Conservation (phyloP, 1,140 invertebrate species). For the Solen grandis region DNA sequence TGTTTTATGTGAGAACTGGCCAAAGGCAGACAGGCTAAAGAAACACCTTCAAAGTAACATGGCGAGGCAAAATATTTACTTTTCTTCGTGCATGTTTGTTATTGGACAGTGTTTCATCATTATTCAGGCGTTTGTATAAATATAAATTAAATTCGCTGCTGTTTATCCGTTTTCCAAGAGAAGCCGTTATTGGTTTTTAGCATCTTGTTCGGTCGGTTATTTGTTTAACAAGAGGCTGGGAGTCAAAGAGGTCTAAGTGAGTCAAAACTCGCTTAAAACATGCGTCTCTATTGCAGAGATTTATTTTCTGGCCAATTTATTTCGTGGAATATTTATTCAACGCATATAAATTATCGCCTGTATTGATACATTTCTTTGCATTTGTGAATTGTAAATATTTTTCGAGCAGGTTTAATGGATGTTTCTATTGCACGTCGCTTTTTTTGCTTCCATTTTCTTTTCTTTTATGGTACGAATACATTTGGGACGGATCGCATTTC, state of each 20-base stretch:
- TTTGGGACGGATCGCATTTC: no score
- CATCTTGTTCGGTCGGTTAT: constrained; percentile 31
- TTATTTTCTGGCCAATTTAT: not conserved
- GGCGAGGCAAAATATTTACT: constrained; percentile 54
- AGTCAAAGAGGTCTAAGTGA: not conserved
- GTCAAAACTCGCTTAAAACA: not conserved
- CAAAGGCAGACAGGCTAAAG: constrained; percentile 21
- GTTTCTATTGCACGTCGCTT: no score
- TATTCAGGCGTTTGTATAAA: constrained; percentile 53
- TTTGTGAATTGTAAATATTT: no score
- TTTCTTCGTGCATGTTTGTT: constrained; percentile 51
- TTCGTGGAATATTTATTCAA: not conserved
- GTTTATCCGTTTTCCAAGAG: constrained; percentile 56
- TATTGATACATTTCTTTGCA: no score
- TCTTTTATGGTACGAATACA: no score
- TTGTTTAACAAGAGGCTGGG: not conserved
- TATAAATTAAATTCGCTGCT: constrained; percentile 55
- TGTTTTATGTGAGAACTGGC: constrained; percentile 54
- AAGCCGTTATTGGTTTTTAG: constrained; percentile 55
- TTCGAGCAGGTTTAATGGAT: no score
- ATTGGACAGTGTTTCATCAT: constrained; percentile 54
- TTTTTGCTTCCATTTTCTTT: no score
- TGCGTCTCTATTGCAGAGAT: not conserved
- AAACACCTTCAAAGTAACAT: constrained; percentile 49
- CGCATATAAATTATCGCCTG: not conserved